Percentiles rank a stretch among this genome's conserved stretches.
phyloP scores from a whole-genome alignment of 2,888 invertebrate genomes.

The Orgyia antiqua region DNA sequence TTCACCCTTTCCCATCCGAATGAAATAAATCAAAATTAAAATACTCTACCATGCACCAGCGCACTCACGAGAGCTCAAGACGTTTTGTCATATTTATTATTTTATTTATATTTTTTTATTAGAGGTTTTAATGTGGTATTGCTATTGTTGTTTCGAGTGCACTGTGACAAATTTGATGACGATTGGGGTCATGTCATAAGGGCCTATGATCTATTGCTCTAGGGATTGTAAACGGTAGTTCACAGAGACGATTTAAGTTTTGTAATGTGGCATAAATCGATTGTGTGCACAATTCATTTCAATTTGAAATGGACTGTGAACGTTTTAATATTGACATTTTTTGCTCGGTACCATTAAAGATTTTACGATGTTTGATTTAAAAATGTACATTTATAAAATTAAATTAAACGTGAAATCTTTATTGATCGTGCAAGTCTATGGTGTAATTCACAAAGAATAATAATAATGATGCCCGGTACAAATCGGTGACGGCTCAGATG shows the following conservation, averaged over 20 bases:
- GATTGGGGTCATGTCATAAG: conserved; percentile 63
- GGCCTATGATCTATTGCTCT: conserved; percentile 64
- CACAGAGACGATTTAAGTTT: conserved; percentile 65
- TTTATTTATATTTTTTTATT: conserved; percentile 75
- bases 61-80: conserved; percentile 72
- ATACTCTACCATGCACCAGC: conserved; percentile 64
- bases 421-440: too few species aligned
- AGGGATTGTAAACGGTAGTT: conserved; percentile 64
- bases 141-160: conserved; percentile 68
- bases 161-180: conserved; percentile 78
- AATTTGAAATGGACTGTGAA: conserved; percentile 52
- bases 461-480: too few species aligned
- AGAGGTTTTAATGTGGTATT: conserved; percentile 57
- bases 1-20: conserved; percentile 65
- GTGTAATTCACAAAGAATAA: too few species aligned
- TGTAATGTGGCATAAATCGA: conserved; percentile 61
- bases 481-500: too few species aligned
- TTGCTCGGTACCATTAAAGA: conserved; percentile 8
- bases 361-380: conserved; percentile 12
- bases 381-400: neutral
- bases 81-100: conserved; percentile 79
- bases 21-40: conserved; percentile 76
- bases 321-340: conserved; percentile 31
- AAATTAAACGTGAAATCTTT: conserved; percentile 1
- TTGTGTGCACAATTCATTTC: conserved; percentile 47